A percentile compares a stretch with the other conserved stretches of the same genome.
Conservation (phyloP, 2,113 vertebrate species). For the Anarrhichthys ocellatus region DNA sequence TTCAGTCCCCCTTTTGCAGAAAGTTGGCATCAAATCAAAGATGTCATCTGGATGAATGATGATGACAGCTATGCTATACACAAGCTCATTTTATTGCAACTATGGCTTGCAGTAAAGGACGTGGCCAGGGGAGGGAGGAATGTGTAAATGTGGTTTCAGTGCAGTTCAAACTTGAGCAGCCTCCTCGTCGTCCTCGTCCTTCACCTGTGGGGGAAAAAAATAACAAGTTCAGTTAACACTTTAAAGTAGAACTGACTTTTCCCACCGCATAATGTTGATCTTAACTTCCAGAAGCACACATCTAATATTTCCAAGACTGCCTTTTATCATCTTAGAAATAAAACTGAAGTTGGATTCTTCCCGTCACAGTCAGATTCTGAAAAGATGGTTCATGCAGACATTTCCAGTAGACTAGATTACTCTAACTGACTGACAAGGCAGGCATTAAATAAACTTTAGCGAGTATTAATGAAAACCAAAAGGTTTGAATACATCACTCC, state of each 20-base stretch:
- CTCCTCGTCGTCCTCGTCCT: slow-evolving; percentile 78
- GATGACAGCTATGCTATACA: not conserved
- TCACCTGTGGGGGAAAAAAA: slow-evolving; percentile 72
- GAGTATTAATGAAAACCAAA: not conserved
- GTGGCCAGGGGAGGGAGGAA: slow-evolving; percentile 25
- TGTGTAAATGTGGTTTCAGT: slow-evolving; percentile 34
- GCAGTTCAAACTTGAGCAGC: slow-evolving; percentile 68
- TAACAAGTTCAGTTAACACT: not conserved
- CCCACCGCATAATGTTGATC: not conserved
- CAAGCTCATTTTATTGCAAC: slow-evolving; percentile 25
- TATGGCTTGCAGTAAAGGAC: slow-evolving; percentile 1
- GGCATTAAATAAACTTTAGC: not conserved
- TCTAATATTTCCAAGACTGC: not conserved
- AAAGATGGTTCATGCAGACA: not conserved
- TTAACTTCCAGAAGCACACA: not conserved
- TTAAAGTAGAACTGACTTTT: not conserved
- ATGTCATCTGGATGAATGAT: slow-evolving; percentile 29
- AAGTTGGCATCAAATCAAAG: not conserved
- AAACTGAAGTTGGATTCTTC: not conserved
- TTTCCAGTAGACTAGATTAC: too few species aligned
- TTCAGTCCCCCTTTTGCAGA: not conserved
- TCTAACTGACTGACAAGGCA: too few species aligned
- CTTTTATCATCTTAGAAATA: not conserved
- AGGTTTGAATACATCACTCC: not conserved
- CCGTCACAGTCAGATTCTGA: not conserved